phyloP scores from a whole-genome alignment of 1,140 invertebrate genomes.

The Himalopsyche phryganea region DNA sequence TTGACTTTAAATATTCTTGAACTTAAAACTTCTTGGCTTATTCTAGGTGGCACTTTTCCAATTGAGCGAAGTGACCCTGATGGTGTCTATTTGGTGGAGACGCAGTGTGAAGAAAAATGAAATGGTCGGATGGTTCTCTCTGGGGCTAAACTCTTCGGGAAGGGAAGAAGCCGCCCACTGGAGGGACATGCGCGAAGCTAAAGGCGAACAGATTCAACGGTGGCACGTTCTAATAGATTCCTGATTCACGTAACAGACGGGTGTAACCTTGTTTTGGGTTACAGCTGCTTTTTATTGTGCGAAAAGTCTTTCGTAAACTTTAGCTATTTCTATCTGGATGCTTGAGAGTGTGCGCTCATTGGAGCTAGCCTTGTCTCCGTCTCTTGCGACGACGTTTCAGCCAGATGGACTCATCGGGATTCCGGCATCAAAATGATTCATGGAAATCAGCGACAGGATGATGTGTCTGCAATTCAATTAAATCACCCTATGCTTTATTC shows the following conservation, averaged over 20 bases:
- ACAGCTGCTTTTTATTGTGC: slow-evolving; percentile 27
- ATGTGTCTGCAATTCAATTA: neutral
- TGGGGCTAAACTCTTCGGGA: slow-evolving; percentile 87
- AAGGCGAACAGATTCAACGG: slow-evolving; percentile 50
- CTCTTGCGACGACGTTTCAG: slow-evolving; percentile 5
- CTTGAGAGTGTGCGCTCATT: slow-evolving; percentile 23
- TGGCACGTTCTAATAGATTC: slow-evolving; percentile 52
- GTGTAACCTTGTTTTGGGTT: slow-evolving; percentile 27
- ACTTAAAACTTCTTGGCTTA: no score
- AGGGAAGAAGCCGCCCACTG: slow-evolving; percentile 91
- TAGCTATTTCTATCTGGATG: slow-evolving; percentile 33
- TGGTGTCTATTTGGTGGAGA: slow-evolving; percentile 90
- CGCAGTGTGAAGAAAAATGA: slow-evolving; percentile 90
- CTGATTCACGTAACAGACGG: slow-evolving; percentile 40
- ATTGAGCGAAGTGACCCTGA: slow-evolving; percentile 90
- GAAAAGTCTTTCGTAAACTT: slow-evolving; percentile 27
- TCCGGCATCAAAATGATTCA: neutral
- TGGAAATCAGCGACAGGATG: neutral
- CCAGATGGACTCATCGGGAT: neutral
- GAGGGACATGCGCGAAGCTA: slow-evolving; percentile 78
- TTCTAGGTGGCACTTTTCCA: slow-evolving; percentile 87
- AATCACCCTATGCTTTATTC: neutral
- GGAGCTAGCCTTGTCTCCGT: slow-evolving; percentile 9
- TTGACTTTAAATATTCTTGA: neutral
- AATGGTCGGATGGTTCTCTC: slow-evolving; percentile 93